Evolutionary conservation across 2,113 vertebrate genomes (phyloP), one percentile per base, ranked within the genome.

Genomic region (Lanius ludovicianus): DNA sequence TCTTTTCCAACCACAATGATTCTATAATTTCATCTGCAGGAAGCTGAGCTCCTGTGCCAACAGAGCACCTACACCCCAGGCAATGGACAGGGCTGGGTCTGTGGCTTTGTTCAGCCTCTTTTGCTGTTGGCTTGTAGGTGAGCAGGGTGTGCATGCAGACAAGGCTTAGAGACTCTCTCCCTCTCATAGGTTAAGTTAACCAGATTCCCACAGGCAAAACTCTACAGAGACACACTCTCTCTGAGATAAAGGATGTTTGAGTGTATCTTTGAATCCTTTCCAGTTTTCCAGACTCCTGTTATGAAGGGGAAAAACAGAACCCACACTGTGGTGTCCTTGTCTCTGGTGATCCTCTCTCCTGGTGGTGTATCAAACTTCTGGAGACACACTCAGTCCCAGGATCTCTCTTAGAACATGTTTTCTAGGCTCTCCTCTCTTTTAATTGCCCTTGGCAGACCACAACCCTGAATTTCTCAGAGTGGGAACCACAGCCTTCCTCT

Each of bases 51-150:
- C 35, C 35, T 28, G 31, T 31, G 39, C 2, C 0, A 3, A 5
- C 56, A 35, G 49, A 24, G 22, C 12, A 37, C 39, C 6, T 11
- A 1, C 17, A 41, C 19, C 30, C 31, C 0, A 0, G 46, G 35
- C 30, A 44, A 15, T 6, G 53, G 28, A 28, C 37, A 11, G 27
- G 28, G 39, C 77, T 52, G n/a, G 19, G 25, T n/a, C 30, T 4
- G 12, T n/a, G 50, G 69, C 56, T 67, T 42, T 81, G 19, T 37
- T 75, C 78, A 33, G 50, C n/a, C 65, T 10, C 7, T 35, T 83
- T 35, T 60, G 59, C 67, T 50, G 11, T 19, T 63, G 70, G 28
- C 44, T 14, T 10, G 11, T 50, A 25, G 62, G 39, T 3, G 15
- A 64, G 11, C 11, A 23, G 30, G 44, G 12, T 33, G 44, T 53